phyloP scores from a whole-genome alignment of 2,113 vertebrate genomes.

The Sardina pilchardus region DNA sequence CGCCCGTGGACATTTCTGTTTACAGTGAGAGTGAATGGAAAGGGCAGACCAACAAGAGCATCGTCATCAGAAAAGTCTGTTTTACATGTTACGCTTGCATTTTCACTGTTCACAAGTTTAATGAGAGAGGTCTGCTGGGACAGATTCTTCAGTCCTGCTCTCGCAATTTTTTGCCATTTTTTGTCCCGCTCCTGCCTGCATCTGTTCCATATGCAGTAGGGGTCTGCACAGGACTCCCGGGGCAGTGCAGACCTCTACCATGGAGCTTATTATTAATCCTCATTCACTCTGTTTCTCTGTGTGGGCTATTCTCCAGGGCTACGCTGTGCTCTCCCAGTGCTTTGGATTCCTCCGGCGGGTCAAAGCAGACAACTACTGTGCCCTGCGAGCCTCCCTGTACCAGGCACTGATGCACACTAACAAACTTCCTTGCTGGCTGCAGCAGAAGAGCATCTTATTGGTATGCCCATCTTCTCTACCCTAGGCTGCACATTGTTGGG shows the following conservation, averaged over 20 bases:
- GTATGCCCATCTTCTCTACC: neutral
- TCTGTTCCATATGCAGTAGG: too few relatives aligned
- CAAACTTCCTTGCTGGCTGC: slow-evolving; percentile 78
- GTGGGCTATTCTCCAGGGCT: slow-evolving; percentile 73
- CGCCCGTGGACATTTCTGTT: slow-evolving; percentile 82
- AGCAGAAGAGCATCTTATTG: slow-evolving; percentile 69
- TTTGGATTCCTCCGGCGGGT: slow-evolving; percentile 83
- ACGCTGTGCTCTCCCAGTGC: slow-evolving; percentile 81
- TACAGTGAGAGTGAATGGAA: slow-evolving; percentile 91
- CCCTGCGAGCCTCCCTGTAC: slow-evolving; percentile 90
- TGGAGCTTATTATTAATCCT: too few relatives aligned
- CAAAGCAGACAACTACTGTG: slow-evolving; percentile 94
- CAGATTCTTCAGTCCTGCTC: too few relatives aligned
- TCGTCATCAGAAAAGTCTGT: slow-evolving; percentile 42
- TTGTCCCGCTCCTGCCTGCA: too few relatives aligned
- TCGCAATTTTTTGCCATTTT: too few relatives aligned
- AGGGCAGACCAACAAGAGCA: slow-evolving; percentile 86
- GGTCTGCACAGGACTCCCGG: too few relatives aligned
- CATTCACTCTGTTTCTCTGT: too few relatives aligned
- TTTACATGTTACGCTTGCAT: too few relatives aligned
- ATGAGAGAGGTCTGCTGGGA: too few relatives aligned
- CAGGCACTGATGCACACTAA: slow-evolving; percentile 82
- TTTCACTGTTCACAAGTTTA: too few relatives aligned
- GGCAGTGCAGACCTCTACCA: too few relatives aligned
- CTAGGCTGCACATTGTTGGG: neutral